phyloP scores from a whole-genome alignment of 2,888 invertebrate species.

The Sylvicola fuscatus region DNA sequence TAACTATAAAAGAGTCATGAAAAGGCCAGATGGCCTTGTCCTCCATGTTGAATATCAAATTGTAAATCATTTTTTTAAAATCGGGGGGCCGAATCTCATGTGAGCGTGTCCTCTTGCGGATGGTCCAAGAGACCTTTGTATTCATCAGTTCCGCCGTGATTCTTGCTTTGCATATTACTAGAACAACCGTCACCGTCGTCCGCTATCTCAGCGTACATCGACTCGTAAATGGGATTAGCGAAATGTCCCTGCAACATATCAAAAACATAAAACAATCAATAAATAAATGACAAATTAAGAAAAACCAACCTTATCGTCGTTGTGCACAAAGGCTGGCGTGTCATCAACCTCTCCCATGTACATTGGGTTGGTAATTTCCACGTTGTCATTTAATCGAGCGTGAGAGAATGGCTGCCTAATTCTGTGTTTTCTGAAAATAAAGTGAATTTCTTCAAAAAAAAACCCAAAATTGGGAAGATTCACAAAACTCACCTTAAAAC shows the following conservation, averaged over 20 bases:
- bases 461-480: too few species aligned
- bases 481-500: too few species aligned
- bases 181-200: constrained; percentile 4
- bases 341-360: constrained; percentile 55
- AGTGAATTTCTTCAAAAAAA: too few species aligned
- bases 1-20: too few species aligned
- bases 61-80: too few species aligned
- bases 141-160: constrained; percentile 26
- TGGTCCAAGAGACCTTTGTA: constrained; percentile 32
- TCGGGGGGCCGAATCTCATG: constrained; percentile 7
- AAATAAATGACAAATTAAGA: too few species aligned
- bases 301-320: constrained; percentile 33
- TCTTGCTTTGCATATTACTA: not conserved
- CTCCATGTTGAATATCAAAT: too few species aligned
- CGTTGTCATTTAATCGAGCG: constrained; percentile 61
- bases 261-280: constrained; percentile 8
- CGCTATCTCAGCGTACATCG: constrained; percentile 39
- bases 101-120: constrained; percentile 26
- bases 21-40: too few species aligned
- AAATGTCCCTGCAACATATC: constrained; percentile 41
- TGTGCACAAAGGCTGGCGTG: constrained; percentile 31
- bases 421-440: constrained; percentile 25
- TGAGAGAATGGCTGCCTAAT: constrained; percentile 48
- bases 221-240: constrained; percentile 73
- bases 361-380: constrained; percentile 74